These are phyloP conservation scores for Agonopterix subpropinquella DNA, from an alignment of 2,888 invertebrate species.

Conservation along the genomic window DNA sequence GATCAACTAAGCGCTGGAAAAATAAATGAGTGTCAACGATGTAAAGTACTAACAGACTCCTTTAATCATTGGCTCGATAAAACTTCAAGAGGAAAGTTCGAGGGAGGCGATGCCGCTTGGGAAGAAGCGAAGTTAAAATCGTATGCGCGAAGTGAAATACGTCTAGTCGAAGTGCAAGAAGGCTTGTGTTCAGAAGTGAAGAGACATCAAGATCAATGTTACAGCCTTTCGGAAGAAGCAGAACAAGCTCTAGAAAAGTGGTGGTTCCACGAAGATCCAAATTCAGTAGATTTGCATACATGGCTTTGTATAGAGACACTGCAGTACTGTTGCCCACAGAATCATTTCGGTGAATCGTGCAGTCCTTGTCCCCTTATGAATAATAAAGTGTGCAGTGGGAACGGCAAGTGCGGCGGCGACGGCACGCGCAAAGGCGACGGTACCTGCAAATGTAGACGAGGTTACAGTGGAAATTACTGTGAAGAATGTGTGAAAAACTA, in stretches of 20 bases:
- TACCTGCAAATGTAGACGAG: constrained; percentile 87
- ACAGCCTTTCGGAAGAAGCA: constrained; percentile 85
- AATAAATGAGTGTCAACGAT: constrained; percentile 79
- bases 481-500: constrained; percentile 82
- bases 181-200: constrained; percentile 83
- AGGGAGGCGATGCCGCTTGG: constrained; percentile 96
- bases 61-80: constrained; percentile 86
- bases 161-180: constrained; percentile 95
- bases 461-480: constrained; percentile 87
- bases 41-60: constrained; percentile 82
- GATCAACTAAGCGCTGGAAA: constrained; percentile 11
- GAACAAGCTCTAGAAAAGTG: constrained; percentile 90
- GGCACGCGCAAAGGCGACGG: constrained; percentile 96
- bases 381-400: constrained; percentile 84
- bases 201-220: constrained; percentile 86
- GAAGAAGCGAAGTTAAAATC: constrained; percentile 90
- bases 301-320: constrained; percentile 89
- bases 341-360: constrained; percentile 89
- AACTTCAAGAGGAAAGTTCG: constrained; percentile 91
- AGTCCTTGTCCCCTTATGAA: constrained; percentile 77
- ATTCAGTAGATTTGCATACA: constrained; percentile 41
- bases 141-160: constrained; percentile 91
- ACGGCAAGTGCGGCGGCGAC: constrained; percentile 87
- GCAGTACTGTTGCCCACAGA: constrained; percentile 88
- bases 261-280: constrained; percentile 84